phyloP scores from a whole-genome alignment of 2,797 vertebrate species.

The Siniperca undulata region DNA sequence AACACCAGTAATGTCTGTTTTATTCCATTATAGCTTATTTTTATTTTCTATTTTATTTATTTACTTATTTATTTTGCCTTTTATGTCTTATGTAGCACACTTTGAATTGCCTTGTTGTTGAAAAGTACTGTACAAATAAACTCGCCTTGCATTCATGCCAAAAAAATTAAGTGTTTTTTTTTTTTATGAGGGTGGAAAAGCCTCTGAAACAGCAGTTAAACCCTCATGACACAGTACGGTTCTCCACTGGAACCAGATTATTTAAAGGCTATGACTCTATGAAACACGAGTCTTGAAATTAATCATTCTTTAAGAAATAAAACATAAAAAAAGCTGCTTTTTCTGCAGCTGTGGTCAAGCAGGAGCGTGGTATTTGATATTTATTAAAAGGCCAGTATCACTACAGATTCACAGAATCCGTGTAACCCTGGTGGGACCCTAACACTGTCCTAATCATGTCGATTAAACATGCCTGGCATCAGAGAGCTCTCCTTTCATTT shows the following conservation, averaged over 20 bases:
- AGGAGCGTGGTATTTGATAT: conserved; percentile 18
- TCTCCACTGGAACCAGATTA: not conserved
- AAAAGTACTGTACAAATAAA: not conserved
- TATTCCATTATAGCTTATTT: not conserved
- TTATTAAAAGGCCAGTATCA: conserved; percentile 15
- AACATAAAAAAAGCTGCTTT: not conserved
- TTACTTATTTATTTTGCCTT: not conserved
- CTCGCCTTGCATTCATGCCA: not conserved
- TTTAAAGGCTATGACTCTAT: not conserved
- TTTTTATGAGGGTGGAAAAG: not conserved
- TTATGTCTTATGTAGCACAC: not conserved
- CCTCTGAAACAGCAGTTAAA: conserved; percentile 15
- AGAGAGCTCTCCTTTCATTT: conserved; percentile 64
- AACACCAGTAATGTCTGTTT: not conserved
- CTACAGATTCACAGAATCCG: not conserved
- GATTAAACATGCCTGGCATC: conserved; percentile 68
- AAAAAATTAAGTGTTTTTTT: not conserved
- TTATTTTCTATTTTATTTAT: not conserved
- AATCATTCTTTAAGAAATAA: conserved; percentile 7
- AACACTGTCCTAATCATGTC: conserved; percentile 55
- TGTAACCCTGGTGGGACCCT: conserved; percentile 42
- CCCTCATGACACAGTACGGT: not conserved
- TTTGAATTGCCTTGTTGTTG: not conserved
- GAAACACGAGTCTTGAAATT: conserved; percentile 7
- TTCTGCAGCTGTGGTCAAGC: not conserved